A percentile compares a stretch with the other conserved stretches of the same genome.
These are phyloP conservation scores for Onychomys arenicola DNA, from an alignment of 2,797 vertebrate genomes.

Conservation along the genomic window DNA sequence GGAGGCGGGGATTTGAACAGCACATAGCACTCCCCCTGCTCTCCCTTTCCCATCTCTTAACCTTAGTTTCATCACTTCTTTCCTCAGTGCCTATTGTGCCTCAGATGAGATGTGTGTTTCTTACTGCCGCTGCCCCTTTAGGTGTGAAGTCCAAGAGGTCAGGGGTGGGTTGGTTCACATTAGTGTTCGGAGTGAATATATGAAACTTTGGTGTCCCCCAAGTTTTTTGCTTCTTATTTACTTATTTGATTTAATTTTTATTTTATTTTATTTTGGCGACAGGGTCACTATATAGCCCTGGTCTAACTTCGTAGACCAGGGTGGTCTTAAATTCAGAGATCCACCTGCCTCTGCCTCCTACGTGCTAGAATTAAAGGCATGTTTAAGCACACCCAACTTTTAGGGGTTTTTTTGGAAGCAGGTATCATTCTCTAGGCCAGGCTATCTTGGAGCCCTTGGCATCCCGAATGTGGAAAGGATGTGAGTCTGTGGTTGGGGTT, in stretches of 20 bases:
- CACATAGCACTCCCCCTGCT: background rate
- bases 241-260: background rate
- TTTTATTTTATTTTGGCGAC: background rate
- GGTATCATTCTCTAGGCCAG: background rate
- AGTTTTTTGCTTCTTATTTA: background rate
- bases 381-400: background rate
- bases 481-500: background rate
- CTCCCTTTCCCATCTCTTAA: background rate
- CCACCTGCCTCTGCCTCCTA: background rate
- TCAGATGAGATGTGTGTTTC: background rate
- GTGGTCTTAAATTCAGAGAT: background rate
- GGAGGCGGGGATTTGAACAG: background rate
- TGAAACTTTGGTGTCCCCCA: background rate
- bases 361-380: background rate
- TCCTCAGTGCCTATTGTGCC: background rate
- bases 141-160: conserved; percentile 6
- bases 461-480: background rate
- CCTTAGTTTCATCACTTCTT: background rate
- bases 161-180: background rate
- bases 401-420: background rate
- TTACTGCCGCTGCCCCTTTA: background rate
- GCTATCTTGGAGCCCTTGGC: background rate
- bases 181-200: background rate
- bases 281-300: background rate
- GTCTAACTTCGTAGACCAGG: background rate